phyloP scores from a whole-genome alignment of 2,797 vertebrate genomes.

The Okamejei kenojei region DNA sequence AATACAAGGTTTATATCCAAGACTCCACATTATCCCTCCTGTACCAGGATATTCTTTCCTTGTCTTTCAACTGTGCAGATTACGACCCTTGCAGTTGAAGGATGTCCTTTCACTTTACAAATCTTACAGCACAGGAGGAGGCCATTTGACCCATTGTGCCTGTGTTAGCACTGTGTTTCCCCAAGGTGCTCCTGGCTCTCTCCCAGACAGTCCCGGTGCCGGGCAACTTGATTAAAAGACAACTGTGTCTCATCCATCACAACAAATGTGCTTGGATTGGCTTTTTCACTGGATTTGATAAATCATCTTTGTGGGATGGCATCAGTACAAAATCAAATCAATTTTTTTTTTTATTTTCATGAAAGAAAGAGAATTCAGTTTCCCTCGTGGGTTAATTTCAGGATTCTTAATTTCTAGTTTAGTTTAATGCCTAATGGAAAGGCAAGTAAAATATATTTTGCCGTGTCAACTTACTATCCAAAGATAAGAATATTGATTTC shows the following conservation, averaged over 20 bases:
- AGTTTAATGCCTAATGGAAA: too few species aligned
- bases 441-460: too few species aligned
- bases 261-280: not conserved
- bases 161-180: not conserved
- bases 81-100: not conserved
- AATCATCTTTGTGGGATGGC: not conserved
- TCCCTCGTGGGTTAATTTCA: not conserved
- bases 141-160: not conserved
- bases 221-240: not conserved
- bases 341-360: not conserved
- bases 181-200: not conserved
- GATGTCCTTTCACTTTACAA: not conserved
- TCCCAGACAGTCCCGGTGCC: not conserved
- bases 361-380: not conserved
- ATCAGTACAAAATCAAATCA: not conserved
- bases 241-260: not conserved
- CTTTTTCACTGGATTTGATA: not conserved
- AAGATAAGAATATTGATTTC: too few species aligned
- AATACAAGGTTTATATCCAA: not conserved
- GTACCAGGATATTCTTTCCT: not conserved
- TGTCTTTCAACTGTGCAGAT: not conserved
- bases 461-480: too few species aligned
- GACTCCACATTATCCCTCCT: not conserved
- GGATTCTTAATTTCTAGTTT: too few species aligned
- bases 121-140: not conserved